Percentiles rank a stretch among this genome's conserved stretches.
Conservation (phyloP, 23 tunicate genomes). For the Oikopleura vanhoeffeni region DNA sequence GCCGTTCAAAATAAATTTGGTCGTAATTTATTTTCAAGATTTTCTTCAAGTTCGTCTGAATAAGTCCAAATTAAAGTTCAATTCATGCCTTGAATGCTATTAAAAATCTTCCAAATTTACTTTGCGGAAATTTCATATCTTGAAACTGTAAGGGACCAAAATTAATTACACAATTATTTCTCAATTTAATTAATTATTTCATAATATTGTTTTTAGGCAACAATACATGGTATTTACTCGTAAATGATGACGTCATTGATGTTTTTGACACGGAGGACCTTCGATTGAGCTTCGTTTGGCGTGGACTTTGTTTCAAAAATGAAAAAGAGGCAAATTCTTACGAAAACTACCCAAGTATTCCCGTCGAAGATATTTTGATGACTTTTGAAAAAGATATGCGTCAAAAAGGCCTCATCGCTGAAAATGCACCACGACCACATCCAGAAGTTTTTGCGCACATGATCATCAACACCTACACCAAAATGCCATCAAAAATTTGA, state of each 20-base stretch:
- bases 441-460: not conserved
- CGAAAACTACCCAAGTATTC: not conserved
- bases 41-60: too few relatives aligned
- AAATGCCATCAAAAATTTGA: not conserved
- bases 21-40: too few relatives aligned
- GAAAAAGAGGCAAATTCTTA: not conserved
- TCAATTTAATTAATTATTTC: too few relatives aligned
- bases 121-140: too few relatives aligned
- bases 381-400: not conserved
- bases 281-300: slow-evolving; percentile 12
- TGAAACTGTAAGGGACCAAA: too few relatives aligned
- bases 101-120: too few relatives aligned
- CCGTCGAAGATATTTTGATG: not conserved
- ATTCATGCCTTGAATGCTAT: too few relatives aligned
- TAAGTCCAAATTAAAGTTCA: too few relatives aligned
- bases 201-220: too few relatives aligned
- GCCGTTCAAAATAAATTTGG: too few relatives aligned
- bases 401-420: not conserved
- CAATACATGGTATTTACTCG: not conserved
- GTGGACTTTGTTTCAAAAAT: not conserved
- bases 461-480: not conserved
- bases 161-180: too few relatives aligned
- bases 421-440: not conserved
- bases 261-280: not conserved
- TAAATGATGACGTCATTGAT: not conserved